phyloP scores from a whole-genome alignment of 2,888 invertebrate genomes.

The Melikaiella ostensackeni region DNA sequence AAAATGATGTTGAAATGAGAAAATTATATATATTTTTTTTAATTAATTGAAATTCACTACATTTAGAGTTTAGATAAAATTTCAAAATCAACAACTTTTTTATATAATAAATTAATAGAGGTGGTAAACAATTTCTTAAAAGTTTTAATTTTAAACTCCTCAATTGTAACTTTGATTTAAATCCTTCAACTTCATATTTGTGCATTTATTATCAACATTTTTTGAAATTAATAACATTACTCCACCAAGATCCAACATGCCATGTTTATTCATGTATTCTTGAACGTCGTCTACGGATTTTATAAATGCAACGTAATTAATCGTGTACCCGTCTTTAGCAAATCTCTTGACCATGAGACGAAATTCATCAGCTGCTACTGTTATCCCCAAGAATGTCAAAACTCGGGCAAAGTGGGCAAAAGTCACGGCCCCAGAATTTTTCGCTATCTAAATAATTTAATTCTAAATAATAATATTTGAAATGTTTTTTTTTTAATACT shows the following conservation, averaged over 20 bases:
- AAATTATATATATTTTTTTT: not conserved
- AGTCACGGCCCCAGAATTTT: constrained; percentile 87
- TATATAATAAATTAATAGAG: too few species aligned
- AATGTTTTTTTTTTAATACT: not conserved
- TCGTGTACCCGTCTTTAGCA: constrained; percentile 86
- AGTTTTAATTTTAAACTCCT: not conserved
- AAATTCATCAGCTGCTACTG: constrained; percentile 85
- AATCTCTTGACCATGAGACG: constrained; percentile 86
- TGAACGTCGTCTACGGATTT: constrained; percentile 83
- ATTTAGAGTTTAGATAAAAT: too few species aligned
- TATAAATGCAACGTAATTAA: constrained; percentile 88
- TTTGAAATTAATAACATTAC: not conserved
- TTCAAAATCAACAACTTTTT: too few species aligned
- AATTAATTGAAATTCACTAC: too few species aligned
- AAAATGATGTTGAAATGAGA: not conserved
- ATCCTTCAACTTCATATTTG: not conserved
- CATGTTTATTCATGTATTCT: constrained; percentile 79
- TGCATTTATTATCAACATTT: not conserved
- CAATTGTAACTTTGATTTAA: not conserved
- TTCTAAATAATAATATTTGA: not conserved
- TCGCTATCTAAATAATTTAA: constrained; percentile 80
- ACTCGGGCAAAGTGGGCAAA: constrained; percentile 88
- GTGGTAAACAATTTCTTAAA: not conserved
- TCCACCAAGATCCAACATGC: constrained; percentile 15
- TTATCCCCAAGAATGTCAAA: constrained; percentile 84